Evolutionary conservation across 2,888 invertebrate genomes (phyloP).

Genomic region (Carabus problematicus): DNA sequence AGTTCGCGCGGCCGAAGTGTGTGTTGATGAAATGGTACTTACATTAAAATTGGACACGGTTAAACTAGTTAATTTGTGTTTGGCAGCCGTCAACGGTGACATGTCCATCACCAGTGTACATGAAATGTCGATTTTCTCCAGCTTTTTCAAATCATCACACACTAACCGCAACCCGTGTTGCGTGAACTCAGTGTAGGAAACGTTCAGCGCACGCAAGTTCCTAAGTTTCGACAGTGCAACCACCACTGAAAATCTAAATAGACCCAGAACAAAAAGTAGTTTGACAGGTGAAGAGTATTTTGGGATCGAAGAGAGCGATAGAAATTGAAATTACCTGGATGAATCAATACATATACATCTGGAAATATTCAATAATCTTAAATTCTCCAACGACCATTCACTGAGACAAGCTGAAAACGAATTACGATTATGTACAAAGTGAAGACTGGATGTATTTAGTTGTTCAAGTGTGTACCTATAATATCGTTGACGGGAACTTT

Average conservation of each 20-base stretch:
- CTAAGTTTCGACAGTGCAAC: slow-evolving; percentile 68
- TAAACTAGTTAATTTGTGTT: slow-evolving; percentile 65
- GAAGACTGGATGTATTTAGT: background rate
- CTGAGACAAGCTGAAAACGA: slow-evolving; percentile 64
- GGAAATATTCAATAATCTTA: slow-evolving; percentile 67
- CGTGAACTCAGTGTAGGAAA: slow-evolving; percentile 74
- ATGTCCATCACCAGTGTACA: slow-evolving; percentile 69
- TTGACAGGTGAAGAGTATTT: slow-evolving; percentile 10
- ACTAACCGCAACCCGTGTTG: slow-evolving; percentile 70
- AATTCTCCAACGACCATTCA: slow-evolving; percentile 70
- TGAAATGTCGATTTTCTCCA: slow-evolving; percentile 73
- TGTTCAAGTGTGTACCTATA: slow-evolving; percentile 53
- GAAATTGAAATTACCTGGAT: slow-evolving; percentile 58
- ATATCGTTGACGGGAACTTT: slow-evolving; percentile 65
- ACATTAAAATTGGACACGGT: slow-evolving; percentile 68
- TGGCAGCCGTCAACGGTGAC: slow-evolving; percentile 64
- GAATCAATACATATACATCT: slow-evolving; percentile 68
- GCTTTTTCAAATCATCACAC: slow-evolving; percentile 67
- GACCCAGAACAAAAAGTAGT: background rate
- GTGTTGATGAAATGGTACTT: slow-evolving; percentile 51
- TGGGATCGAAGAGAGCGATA: slow-evolving; percentile 2
- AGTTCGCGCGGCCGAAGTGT: background rate
- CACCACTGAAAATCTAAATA: slow-evolving; percentile 43
- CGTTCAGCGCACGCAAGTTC: slow-evolving; percentile 67
- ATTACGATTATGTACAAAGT: background rate